phyloP scores from a whole-genome alignment of 2,888 invertebrate species.

The Incurvaria masculella region DNA sequence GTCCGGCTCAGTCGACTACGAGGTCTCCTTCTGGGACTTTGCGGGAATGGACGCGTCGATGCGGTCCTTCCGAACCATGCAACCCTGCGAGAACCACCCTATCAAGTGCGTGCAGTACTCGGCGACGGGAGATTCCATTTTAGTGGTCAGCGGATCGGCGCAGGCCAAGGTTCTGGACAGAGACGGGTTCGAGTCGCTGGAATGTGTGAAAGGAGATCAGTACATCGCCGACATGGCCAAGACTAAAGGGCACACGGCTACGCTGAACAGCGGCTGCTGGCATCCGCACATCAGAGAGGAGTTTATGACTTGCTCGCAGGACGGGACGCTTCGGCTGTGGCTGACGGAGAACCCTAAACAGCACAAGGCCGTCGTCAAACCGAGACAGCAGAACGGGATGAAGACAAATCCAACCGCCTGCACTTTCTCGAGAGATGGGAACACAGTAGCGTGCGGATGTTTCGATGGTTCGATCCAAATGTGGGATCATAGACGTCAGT shows the following conservation, averaged over 20 bases:
- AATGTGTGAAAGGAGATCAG: conserved; percentile 93
- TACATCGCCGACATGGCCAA: conserved; percentile 92
- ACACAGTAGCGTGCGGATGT: conserved; percentile 87
- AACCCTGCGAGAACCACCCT: conserved; percentile 94
- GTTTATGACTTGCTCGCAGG: conserved; percentile 92
- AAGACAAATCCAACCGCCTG: conserved; percentile 84
- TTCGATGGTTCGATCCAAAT: conserved; percentile 94
- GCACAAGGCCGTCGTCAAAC: conserved; percentile 83
- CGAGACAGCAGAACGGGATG: conserved; percentile 80
- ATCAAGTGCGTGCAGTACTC: conserved; percentile 90
- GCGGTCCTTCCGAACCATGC: conserved; percentile 88
- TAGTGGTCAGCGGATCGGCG: conserved; percentile 89
- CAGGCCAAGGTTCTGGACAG: conserved; percentile 93
- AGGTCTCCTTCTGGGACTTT: conserved; percentile 98
- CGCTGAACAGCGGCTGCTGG: conserved; percentile 89
- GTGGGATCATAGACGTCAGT: conserved; percentile 93
- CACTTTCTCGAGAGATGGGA: conserved; percentile 80
- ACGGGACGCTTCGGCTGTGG: conserved; percentile 94
- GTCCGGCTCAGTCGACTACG: conserved; percentile 93
- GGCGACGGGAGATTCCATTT: conserved; percentile 87
- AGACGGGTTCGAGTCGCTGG: conserved; percentile 90
- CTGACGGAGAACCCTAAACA: conserved; percentile 73
- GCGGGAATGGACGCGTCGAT: conserved; percentile 95
- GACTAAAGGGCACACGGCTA: conserved; percentile 93
- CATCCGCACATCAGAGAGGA: conserved; percentile 89